Conservation (phyloP, 2,797 vertebrate species). For the Tachyglossus aculeatus region DNA sequence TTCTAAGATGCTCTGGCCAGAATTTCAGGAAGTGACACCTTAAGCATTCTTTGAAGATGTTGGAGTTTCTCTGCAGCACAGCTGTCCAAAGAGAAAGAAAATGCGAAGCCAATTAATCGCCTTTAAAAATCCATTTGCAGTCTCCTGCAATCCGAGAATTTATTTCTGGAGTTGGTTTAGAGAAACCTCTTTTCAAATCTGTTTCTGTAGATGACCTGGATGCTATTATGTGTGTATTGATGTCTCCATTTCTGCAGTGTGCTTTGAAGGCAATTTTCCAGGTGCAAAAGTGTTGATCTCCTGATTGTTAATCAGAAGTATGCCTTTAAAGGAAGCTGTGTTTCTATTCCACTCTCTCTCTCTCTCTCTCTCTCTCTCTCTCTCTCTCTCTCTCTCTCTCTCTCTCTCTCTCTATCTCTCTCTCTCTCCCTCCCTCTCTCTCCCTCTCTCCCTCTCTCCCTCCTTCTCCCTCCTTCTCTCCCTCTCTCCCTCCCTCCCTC, state of each 20-base stretch:
- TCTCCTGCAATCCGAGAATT: neutral
- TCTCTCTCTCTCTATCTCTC: neutral
- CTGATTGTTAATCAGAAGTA: rapidly evolving
- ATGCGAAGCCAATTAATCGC: neutral
- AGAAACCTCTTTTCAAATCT: too few species aligned
- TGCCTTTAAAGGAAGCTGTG: neutral
- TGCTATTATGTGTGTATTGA: neutral
- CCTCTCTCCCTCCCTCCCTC: neutral
- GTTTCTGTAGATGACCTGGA: rapidly evolving
- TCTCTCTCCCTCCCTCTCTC: neutral
- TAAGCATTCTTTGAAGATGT: too few species aligned
- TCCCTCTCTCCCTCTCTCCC: neutral
- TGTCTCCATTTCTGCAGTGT: neutral
- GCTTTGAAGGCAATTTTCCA: neutral
- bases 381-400: neutral
- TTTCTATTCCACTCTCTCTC: neutral
- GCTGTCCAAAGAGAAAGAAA: neutral
- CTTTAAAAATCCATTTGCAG: neutral
- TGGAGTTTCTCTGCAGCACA: too few species aligned
- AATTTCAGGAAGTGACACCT: too few species aligned
- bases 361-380: neutral
- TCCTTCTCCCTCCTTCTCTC: neutral
- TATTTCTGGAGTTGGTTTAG: neutral
- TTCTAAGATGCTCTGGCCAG: too few species aligned
- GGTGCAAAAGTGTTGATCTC: rapidly evolving